These are phyloP conservation scores for Pachliopta kotzebuea DNA, from an alignment of 2,888 invertebrate genomes.

Conservation along the genomic window DNA sequence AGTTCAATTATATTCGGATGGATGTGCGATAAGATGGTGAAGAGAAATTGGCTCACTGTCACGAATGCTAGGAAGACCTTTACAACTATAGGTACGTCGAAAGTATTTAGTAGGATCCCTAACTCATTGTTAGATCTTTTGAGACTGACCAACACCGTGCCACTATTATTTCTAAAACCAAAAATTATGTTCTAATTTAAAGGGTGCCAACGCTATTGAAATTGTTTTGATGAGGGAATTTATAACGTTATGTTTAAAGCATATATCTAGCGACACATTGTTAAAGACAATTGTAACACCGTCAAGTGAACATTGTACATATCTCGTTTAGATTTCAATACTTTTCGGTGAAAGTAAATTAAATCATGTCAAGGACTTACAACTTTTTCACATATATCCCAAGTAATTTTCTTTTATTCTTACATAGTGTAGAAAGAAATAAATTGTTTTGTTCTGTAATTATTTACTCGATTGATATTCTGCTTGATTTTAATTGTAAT, in stretches of 20 bases:
- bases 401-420: background rate
- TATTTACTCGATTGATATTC: constrained; percentile 4
- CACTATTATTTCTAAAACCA: no score
- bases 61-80: constrained; percentile 82
- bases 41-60: constrained; percentile 77
- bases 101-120: background rate
- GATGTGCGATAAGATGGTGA: constrained; percentile 85
- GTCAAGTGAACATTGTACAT: no score
- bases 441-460: background rate
- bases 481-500: constrained; percentile 15
- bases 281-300: no score
- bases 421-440: background rate
- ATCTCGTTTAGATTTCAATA: background rate
- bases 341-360: background rate
- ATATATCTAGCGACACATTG: no score
- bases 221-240: no score
- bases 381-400: background rate
- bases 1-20: constrained; percentile 83
- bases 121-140: no score
- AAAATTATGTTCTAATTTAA: no score
- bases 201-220: no score
- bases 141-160: no score
- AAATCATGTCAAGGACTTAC: background rate
- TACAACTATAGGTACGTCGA: constrained; percentile 82
- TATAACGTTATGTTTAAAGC: no score